Evolutionary conservation across 1,140 invertebrate genomes (phyloP).

Genomic region (Pseudomyrmex flavicornis): DNA sequence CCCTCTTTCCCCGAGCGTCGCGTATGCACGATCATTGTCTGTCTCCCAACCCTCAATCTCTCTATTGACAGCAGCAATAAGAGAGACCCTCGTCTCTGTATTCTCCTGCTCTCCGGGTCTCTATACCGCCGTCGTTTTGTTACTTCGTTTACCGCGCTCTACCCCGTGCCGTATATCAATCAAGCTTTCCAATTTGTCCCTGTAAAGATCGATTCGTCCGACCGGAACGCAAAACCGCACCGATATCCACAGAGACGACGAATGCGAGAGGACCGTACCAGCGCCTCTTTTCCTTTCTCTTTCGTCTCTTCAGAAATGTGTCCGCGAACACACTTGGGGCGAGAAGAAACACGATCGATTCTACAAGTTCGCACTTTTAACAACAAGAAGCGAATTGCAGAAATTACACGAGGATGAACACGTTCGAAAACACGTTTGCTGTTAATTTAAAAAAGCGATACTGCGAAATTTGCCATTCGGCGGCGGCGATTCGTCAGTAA

Average conservation of each 20-base stretch:
- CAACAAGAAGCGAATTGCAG: too few relatives aligned
- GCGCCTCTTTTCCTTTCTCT: not conserved
- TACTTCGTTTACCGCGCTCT: slow-evolving; percentile 45
- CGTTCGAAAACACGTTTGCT: not conserved
- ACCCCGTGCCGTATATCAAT: slow-evolving; percentile 45
- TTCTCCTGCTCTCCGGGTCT: not conserved
- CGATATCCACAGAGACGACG: slow-evolving; percentile 22
- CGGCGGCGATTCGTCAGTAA: too few relatives aligned
- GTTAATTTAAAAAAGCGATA: not conserved
- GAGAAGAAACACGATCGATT: slow-evolving; percentile 12
- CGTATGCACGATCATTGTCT: slow-evolving; percentile 35
- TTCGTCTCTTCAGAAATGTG: slow-evolving; percentile 2
- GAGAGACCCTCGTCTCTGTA: slow-evolving; percentile 32
- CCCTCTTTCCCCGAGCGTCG: not conserved
- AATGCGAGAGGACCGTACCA: not conserved
- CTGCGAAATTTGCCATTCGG: slow-evolving; percentile 1
- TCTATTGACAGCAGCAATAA: slow-evolving; percentile 45
- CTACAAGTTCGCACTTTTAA: not conserved
- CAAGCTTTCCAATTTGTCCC: slow-evolving; percentile 59
- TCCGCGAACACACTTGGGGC: not conserved
- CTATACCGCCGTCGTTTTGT: slow-evolving; percentile 18
- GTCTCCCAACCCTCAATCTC: not conserved
- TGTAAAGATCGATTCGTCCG: slow-evolving; percentile 57
- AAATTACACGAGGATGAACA: not conserved
- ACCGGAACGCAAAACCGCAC: slow-evolving; percentile 46